Conservation (phyloP, 2,888 invertebrate genomes). For the Drosophila infuscata region DNA sequence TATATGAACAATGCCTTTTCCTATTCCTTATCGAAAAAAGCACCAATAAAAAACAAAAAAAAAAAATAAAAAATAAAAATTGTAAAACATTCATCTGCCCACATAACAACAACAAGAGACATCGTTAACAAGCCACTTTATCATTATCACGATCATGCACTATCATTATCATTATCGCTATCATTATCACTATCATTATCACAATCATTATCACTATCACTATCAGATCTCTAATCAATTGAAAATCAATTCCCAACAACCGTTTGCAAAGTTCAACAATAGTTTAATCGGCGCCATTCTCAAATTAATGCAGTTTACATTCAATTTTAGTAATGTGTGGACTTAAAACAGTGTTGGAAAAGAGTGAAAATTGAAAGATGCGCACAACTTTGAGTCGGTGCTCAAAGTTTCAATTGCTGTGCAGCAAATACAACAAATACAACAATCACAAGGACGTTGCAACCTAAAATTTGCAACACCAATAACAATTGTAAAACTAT, state of each 20-base stretch:
- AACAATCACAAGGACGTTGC: slow-evolving; percentile 67
- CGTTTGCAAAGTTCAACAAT: neutral
- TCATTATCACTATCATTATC: neutral
- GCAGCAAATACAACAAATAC: slow-evolving; percentile 58
- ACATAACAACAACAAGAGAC: slow-evolving; percentile 1
- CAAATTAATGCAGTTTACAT: slow-evolving; percentile 33
- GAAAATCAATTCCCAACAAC: neutral
- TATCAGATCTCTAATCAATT: slow-evolving; percentile 8
- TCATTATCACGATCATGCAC: slow-evolving; percentile 24
- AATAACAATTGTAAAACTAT: neutral
- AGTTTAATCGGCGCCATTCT: slow-evolving; percentile 4
- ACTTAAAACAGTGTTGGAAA: slow-evolving; percentile 16
- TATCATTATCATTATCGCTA: neutral
- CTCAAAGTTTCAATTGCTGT: slow-evolving; percentile 53
- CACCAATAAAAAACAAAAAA: slow-evolving; percentile 2
- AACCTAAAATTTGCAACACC: slow-evolving; percentile 42
- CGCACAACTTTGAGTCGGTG: slow-evolving; percentile 55
- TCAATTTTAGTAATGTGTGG: slow-evolving; percentile 34
- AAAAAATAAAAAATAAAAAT: neutral
- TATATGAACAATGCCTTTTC: slow-evolving; percentile 68
- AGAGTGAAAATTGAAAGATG: slow-evolving; percentile 57
- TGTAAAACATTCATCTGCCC: slow-evolving; percentile 6
- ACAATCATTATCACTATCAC: slow-evolving; percentile 10
- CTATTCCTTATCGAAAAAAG: slow-evolving; percentile 62
- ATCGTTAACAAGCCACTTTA: slow-evolving; percentile 19